Evolutionary conservation across 2,888 invertebrate species (phyloP).

Genomic region (Hemithea aestivaria): DNA sequence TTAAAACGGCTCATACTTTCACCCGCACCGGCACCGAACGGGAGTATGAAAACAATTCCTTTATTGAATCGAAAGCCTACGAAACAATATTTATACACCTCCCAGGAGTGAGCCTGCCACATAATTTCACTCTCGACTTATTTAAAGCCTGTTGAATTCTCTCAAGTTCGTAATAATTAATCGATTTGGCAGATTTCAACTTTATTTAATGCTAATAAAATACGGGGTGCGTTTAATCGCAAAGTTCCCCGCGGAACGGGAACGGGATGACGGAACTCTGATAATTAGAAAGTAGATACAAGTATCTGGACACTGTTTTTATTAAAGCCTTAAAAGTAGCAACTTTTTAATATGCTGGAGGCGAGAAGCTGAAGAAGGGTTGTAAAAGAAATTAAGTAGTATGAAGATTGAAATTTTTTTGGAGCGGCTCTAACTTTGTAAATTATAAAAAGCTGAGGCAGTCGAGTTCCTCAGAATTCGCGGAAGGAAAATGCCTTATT

Average conservation of each 20-base stretch:
- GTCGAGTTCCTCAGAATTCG: background rate
- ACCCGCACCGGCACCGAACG: constrained; percentile 22
- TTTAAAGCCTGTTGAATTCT: constrained; percentile 46
- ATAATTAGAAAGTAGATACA: constrained; percentile 22
- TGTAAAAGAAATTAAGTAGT: constrained; percentile 20
- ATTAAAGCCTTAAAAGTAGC: constrained; percentile 22
- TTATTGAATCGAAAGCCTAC: constrained; percentile 44
- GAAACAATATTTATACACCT: constrained; percentile 46
- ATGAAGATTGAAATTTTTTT: constrained; percentile 16
- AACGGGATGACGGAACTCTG: constrained; percentile 16
- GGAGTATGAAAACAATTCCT: constrained; percentile 41
- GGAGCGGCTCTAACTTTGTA: constrained; percentile 13
- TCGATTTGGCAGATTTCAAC: constrained; percentile 46
- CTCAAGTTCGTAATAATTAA: constrained; percentile 53
- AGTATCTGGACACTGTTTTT: constrained; percentile 27
- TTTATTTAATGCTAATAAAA: constrained; percentile 48
- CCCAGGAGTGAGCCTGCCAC: constrained; percentile 34
- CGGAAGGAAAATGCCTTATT: no score
- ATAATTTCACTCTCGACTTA: constrained; percentile 51
- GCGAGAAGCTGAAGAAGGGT: constrained; percentile 19
- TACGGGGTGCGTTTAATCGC: constrained; percentile 33
- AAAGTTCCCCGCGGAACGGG: constrained; percentile 18
- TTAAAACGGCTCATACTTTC: constrained; percentile 28
- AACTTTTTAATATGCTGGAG: constrained; percentile 25
- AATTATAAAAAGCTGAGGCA: constrained; percentile 10